These are phyloP conservation scores for Argyra leucocephala DNA, from an alignment of 2,888 invertebrate genomes.

Conservation along the genomic window DNA sequence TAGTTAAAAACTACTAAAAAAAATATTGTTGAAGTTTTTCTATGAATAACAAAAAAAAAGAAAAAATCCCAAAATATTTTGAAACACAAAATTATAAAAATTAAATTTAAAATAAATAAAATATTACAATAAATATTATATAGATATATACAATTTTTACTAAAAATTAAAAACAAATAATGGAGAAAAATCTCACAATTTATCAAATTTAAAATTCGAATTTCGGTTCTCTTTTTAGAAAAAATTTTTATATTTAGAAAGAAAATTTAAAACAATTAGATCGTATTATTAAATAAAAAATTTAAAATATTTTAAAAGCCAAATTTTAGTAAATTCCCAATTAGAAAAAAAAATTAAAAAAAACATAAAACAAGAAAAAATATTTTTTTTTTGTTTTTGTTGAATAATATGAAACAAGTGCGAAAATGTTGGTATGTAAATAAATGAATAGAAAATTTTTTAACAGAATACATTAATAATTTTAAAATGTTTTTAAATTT, in stretches of 20 bases:
- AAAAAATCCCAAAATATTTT: too few relatives aligned
- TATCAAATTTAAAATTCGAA: constrained; percentile 18
- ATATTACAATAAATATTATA: constrained; percentile 9
- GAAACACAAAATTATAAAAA: constrained; percentile 13
- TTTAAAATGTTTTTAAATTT: too few relatives aligned
- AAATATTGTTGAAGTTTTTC: constrained; percentile 13
- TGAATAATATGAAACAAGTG: too few relatives aligned
- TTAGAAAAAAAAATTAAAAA: neutral
- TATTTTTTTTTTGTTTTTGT: too few relatives aligned
- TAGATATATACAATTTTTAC: constrained; percentile 12
- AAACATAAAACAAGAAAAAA: too few relatives aligned
- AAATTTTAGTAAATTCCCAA: neutral
- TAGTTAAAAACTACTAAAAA: neutral
- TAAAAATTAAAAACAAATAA: constrained; percentile 11
- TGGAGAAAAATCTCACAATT: constrained; percentile 12
- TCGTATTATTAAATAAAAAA: neutral
- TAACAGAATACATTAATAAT: too few relatives aligned
- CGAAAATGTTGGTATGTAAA: too few relatives aligned
- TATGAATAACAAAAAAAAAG: constrained; percentile 16
- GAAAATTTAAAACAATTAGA: neutral
- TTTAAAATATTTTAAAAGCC: neutral
- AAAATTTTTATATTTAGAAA: neutral
- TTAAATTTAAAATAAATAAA: constrained; percentile 12
- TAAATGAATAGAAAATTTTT: too few relatives aligned
- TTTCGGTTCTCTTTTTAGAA: neutral